phyloP scores from a whole-genome alignment of 2,113 vertebrate genomes.

The Leptobrachium leishanense region DNA sequence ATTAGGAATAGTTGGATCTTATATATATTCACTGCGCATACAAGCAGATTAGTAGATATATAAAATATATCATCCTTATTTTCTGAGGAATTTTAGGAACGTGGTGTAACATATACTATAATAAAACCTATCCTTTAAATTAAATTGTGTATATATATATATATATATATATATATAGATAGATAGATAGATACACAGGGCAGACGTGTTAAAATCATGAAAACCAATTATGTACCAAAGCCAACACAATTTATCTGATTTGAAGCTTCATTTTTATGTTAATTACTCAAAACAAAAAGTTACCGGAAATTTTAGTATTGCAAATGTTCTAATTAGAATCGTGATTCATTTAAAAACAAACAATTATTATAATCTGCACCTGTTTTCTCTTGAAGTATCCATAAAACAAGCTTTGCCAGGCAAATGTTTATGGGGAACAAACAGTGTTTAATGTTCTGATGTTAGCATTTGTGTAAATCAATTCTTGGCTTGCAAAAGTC shows the following conservation, averaged over 20 bases:
- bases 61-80: too few relatives aligned
- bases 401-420: neutral
- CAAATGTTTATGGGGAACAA: slow-evolving; percentile 5
- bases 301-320: neutral
- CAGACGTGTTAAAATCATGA: too few relatives aligned
- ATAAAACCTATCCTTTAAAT: too few relatives aligned
- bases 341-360: neutral
- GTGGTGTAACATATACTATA: too few relatives aligned
- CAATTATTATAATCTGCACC: neutral
- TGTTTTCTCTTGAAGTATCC: neutral
- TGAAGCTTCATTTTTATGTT: neutral
- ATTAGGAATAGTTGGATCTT: too few relatives aligned
- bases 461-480: slow-evolving; percentile 23
- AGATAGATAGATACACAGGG: too few relatives aligned
- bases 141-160: too few relatives aligned
- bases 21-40: too few relatives aligned
- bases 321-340: neutral
- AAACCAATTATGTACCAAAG: neutral
- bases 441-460: slow-evolving; percentile 6
- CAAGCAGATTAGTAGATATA: too few relatives aligned
- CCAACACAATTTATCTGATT: neutral
- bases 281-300: neutral
- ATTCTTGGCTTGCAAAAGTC: slow-evolving; percentile 27
- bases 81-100: too few relatives aligned
- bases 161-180: too few relatives aligned